Conservation (phyloP, 2,888 invertebrate species). For the Agonopterix arenella region DNA sequence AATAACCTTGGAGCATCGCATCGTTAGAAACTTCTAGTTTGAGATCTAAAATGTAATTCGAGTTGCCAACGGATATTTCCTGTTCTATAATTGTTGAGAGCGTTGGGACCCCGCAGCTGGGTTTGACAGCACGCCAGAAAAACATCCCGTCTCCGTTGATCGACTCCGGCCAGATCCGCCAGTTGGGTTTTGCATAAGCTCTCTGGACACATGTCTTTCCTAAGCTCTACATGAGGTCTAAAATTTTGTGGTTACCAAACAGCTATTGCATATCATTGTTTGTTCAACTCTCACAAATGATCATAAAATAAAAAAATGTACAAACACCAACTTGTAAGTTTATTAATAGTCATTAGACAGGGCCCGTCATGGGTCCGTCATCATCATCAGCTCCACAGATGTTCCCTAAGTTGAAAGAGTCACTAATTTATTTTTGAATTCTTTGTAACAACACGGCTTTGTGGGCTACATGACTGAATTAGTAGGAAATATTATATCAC, state of each 20-base stretch:
- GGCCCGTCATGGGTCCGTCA: background rate
- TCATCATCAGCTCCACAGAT: conserved; percentile 3
- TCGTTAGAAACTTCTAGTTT: conserved; percentile 13
- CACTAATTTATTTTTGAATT: conserved; percentile 7
- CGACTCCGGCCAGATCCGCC: conserved; percentile 9
- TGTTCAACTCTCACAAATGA: background rate
- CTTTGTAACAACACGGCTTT: no score
- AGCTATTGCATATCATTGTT: background rate
- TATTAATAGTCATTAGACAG: background rate
- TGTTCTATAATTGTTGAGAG: conserved; percentile 23
- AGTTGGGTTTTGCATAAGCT: conserved; percentile 13
- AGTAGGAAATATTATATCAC: no score
- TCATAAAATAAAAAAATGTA: background rate
- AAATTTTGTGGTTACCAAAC: background rate
- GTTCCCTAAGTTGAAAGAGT: background rate
- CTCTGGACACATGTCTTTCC: conserved; percentile 7
- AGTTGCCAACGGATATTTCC: conserved; percentile 22
- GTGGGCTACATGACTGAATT: no score
- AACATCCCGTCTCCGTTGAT: conserved; percentile 19
- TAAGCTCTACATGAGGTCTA: background rate
- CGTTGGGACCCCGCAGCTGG: conserved; percentile 26
- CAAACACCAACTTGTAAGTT: background rate
- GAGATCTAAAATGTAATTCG: conserved; percentile 16
- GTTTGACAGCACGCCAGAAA: conserved; percentile 29
- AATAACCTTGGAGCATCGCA: conserved; percentile 5